Evolutionary conservation across 2,113 vertebrate species (phyloP).

Genomic region (Desmodus rotundus): DNA sequence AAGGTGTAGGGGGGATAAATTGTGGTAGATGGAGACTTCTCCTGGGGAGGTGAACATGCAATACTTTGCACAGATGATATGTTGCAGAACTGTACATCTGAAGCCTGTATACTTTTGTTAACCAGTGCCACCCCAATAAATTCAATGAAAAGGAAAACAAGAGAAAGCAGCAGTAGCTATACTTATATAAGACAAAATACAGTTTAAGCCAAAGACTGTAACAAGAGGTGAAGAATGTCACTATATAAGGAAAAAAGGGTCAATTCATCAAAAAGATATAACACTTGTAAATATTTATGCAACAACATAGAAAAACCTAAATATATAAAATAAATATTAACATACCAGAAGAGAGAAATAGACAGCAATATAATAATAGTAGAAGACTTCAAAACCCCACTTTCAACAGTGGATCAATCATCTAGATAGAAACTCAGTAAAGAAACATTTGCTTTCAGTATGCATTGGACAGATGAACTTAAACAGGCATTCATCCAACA

Average conservation of each 20-base stretch:
- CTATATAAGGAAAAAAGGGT: neutral
- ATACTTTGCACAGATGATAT: neutral
- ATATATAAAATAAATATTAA: neutral
- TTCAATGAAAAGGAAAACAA: neutral
- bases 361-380: neutral
- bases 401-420: neutral
- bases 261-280: neutral
- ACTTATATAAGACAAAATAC: neutral
- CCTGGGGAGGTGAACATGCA: neutral
- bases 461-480: neutral
- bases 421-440: neutral
- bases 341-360: neutral
- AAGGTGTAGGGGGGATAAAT: no score
- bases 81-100: neutral
- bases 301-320: neutral
- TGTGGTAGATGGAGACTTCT: no score
- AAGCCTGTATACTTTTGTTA: neutral
- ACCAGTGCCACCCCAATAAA: neutral
- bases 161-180: neutral
- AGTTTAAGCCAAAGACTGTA: neutral
- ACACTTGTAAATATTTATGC: neutral
- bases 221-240: neutral
- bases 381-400: neutral
- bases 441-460: neutral
- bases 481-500: neutral